phyloP scores from a whole-genome alignment of 2,888 invertebrate species.

The Drosophila acutilabella region DNA sequence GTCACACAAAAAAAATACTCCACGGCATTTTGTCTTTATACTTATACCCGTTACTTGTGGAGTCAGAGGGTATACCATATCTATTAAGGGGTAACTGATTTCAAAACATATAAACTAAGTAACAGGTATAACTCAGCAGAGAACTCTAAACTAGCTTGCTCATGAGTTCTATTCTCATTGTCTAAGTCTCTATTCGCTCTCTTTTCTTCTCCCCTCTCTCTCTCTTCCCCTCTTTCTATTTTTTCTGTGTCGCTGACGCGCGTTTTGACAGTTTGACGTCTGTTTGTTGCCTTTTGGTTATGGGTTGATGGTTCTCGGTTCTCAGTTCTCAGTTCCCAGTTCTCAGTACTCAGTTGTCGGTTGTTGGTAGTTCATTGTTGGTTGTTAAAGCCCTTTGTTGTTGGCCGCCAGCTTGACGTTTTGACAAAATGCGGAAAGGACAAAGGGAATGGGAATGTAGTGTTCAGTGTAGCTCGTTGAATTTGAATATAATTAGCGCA shows the following conservation, averaged over 20 bases:
- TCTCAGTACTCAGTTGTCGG: not conserved
- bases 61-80: not conserved
- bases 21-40: slow-evolving; percentile 9
- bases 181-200: not conserved
- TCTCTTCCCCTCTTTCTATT: not conserved
- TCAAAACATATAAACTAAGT: not conserved
- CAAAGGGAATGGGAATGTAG: not conserved
- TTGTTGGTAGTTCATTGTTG: slow-evolving; percentile 24
- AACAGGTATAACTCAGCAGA: not conserved
- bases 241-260: slow-evolving; percentile 38
- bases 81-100: not conserved
- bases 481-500: slow-evolving; percentile 75
- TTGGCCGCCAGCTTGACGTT: slow-evolving; percentile 62
- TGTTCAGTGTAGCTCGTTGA: slow-evolving; percentile 34
- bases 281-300: slow-evolving; percentile 12
- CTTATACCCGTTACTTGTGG: not conserved
- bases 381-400: slow-evolving; percentile 48
- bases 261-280: slow-evolving; percentile 63
- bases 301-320: slow-evolving; percentile 3
- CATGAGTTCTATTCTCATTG: not conserved
- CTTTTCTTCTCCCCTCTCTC: not conserved
- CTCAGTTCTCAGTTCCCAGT: not conserved
- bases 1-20: not conserved
- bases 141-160: not conserved
- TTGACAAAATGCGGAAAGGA: slow-evolving; percentile 62